Base-by-base conservation (phyloP, 2,888 invertebrate species). In the Dusona sp. region DNA sequence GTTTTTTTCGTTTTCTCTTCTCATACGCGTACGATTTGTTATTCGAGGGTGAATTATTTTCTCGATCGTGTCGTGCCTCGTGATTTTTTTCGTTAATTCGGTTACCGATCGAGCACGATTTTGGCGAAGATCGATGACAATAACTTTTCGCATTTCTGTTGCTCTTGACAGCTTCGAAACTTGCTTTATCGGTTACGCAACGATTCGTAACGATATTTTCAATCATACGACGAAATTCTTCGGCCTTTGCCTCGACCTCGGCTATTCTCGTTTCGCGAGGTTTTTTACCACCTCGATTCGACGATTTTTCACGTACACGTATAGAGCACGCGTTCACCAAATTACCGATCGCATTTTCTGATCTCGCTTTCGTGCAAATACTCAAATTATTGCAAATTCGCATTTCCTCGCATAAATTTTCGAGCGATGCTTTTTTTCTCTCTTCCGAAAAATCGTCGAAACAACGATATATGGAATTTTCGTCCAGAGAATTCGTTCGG, bases 401-500 rank as follows among this genome's bases (percentile, higher is more conserved):
- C 1, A 84, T 9, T 11, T 87, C 88, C 11, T 86, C 61, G 42
- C 85, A 64, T 16, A 92, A 81, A 70, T 90, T 88, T 36, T 91
- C 91, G 25, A 93, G 75, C 0, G 92, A 92, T 13, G 19, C 42
- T 54, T 64, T 36, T 4, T 42, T 75, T 0, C 75, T 67, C 38
- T 78, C 61, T 0, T 81, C 81, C 45, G 57, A 33, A 8, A 87
- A 89, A 42, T 42, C 42, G 11, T 42, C 42, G 42, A 42, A 42
- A 13, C 33, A 33, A 8, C 90, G 89, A 61, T 91, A 90, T 19
- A 89, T 90, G 29, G 91, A 89, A 79, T 91, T 90, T 51, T 92
- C 90, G 70, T 92, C 91, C 11, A 92, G 81, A 0, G 92, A 93
- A 68, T 90, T 91, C 3, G 92, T 91, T 25, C 91, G 87, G 9